phyloP scores from a whole-genome alignment of 1,140 invertebrate species.

The Leptoteleia sp. region DNA sequence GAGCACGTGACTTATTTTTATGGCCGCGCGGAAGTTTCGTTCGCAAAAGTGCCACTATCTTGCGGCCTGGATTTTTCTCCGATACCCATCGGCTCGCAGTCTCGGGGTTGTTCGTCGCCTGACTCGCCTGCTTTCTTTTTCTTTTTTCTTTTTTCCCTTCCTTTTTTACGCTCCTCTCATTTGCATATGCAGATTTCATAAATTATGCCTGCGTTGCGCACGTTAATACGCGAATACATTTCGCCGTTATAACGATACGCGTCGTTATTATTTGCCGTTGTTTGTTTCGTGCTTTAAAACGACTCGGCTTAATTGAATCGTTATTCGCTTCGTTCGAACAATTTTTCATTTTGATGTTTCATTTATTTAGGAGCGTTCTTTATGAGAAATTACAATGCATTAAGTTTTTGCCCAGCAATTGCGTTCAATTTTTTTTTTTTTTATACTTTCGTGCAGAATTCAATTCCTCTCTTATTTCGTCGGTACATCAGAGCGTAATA shows the following conservation, averaged over 20 bases:
- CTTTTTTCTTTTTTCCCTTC: too few species aligned
- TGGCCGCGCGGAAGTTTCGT: too few species aligned
- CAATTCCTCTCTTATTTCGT: too few species aligned
- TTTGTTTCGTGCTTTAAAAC: conserved; percentile 8
- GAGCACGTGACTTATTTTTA: too few species aligned
- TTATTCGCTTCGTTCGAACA: conserved; percentile 2
- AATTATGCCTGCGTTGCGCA: conserved; percentile 17
- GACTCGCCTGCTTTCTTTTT: too few species aligned
- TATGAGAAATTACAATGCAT: neutral
- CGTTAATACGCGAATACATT: conserved; percentile 18
- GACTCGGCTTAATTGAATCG: conserved; percentile 39
- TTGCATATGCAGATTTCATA: conserved; percentile 56
- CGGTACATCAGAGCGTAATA: too few species aligned
- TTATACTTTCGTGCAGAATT: too few species aligned
- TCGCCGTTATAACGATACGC: conserved; percentile 25
- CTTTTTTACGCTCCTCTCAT: conserved; percentile 35
- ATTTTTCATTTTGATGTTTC: conserved; percentile 42
- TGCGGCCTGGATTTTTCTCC: conserved; percentile 48
- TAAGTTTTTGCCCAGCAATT: too few species aligned
- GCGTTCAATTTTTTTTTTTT: too few species aligned
- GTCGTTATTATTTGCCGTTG: conserved; percentile 10
- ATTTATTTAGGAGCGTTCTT: conserved; percentile 1
- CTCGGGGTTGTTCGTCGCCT: conserved; percentile 18
- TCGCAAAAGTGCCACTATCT: too few species aligned
- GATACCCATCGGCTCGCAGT: conserved; percentile 30